Evolutionary conservation across 2,113 vertebrate species (phyloP).

Genomic region (Corvus hawaiiensis): DNA sequence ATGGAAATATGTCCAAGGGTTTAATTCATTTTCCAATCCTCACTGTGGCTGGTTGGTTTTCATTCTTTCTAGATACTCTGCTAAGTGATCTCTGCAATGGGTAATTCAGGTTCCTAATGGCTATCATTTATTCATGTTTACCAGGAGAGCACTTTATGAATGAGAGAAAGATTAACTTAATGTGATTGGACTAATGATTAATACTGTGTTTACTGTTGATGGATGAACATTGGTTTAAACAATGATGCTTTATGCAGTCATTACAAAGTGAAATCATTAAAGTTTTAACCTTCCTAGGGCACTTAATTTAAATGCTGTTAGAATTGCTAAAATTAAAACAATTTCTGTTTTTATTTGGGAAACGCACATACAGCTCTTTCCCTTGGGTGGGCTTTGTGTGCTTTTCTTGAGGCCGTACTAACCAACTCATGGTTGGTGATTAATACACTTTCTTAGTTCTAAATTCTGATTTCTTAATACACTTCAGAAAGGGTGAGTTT

Average conservation of each 20-base stretch:
- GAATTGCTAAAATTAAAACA: background rate
- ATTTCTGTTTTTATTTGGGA: background rate
- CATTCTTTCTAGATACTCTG: background rate
- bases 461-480: background rate
- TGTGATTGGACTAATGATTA: conserved; percentile 32
- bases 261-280: background rate
- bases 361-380: background rate
- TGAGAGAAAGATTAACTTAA: conserved; percentile 27
- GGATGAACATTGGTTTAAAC: background rate
- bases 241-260: background rate
- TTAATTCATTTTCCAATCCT: conserved; percentile 15
- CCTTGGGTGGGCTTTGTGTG: background rate
- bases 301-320: background rate
- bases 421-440: background rate
- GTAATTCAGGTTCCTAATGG: conserved; percentile 44
- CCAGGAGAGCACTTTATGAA: conserved; percentile 32
- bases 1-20: background rate
- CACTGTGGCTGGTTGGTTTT: background rate
- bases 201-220: background rate
- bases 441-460: background rate
- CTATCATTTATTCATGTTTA: conserved; percentile 65
- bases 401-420: background rate
- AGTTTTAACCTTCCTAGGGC: background rate
- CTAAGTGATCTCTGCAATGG: conserved; percentile 20
- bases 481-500: background rate